A percentile compares a stretch with the other conserved stretches of the same genome.
Conservation (phyloP, 2,113 vertebrate genomes). For the Prunella fulvescens region DNA sequence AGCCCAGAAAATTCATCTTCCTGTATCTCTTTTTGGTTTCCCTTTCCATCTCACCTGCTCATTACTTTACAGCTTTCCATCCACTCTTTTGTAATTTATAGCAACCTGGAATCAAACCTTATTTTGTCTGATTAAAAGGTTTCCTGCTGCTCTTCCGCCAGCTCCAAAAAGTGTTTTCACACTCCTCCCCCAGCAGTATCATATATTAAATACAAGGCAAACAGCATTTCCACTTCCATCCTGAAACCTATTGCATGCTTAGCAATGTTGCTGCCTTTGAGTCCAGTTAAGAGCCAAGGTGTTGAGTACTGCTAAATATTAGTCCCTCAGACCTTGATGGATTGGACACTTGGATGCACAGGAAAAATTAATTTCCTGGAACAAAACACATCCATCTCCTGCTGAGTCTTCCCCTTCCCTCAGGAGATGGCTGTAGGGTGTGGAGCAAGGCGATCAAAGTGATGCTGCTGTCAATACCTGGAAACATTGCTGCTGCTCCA, state of each 20-base stretch:
- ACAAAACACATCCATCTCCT: neutral
- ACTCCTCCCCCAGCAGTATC: neutral
- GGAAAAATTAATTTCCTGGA: constrained; percentile 21
- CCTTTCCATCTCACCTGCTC: neutral
- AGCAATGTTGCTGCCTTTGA: neutral
- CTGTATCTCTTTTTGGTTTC: neutral
- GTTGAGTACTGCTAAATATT: neutral
- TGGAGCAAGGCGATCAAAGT: neutral
- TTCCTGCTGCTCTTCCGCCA: constrained; percentile 12
- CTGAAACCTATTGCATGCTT: neutral
- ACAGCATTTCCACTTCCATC: neutral
- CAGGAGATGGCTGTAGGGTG: neutral
- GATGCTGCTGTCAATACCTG: fast-evolving
- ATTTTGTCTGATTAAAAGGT: constrained; percentile 38
- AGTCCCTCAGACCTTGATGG: neutral
- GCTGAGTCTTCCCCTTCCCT: neutral
- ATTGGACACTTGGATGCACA: neutral
- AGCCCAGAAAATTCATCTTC: neutral
- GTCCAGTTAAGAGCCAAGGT: neutral
- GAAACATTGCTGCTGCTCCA: neutral
- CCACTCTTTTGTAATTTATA: constrained; percentile 2
- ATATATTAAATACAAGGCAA: neutral
- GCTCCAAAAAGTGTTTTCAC: constrained; percentile 14
- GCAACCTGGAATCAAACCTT: constrained; percentile 34
- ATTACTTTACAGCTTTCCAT: neutral